A percentile compares a stretch with the other conserved stretches of the same genome.
These are phyloP conservation scores for Automeris io DNA, from an alignment of 2,888 invertebrate species.

Conservation along the genomic window DNA sequence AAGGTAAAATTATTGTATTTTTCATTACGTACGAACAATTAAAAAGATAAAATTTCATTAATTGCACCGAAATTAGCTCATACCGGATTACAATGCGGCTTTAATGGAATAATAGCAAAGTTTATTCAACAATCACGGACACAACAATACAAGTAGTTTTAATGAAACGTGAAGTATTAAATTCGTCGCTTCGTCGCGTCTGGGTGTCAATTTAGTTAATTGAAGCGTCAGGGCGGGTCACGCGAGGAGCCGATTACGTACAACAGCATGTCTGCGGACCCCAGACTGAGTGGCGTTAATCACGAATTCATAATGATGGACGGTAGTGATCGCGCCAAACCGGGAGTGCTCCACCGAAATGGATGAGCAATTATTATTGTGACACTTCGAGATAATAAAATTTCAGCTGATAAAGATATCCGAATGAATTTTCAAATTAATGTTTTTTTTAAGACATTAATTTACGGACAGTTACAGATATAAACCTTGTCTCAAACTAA, in stretches of 20 bases:
- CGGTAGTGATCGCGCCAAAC: constrained; percentile 20
- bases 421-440: too few species aligned
- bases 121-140: constrained; percentile 8
- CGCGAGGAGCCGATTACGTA: constrained; percentile 48
- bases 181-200: constrained; percentile 41
- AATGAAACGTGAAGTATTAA: constrained; percentile 39
- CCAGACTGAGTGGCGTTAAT: constrained; percentile 47
- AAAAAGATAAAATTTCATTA: too few species aligned
- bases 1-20: too few species aligned
- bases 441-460: too few species aligned
- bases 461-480: too few species aligned
- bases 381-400: constrained; percentile 6
- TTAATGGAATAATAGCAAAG: constrained; percentile 8
- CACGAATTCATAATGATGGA: constrained; percentile 54
- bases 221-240: constrained; percentile 50
- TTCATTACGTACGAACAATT: too few species aligned
- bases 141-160: constrained; percentile 9
- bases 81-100: too few species aligned
- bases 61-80: too few species aligned
- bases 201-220: constrained; percentile 62
- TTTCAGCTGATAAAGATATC: too few species aligned
- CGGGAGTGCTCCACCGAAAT: constrained; percentile 15
- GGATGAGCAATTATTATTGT: constrained; percentile 6
- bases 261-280: constrained; percentile 28
- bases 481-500: too few species aligned